Evolutionary conservation across 2,888 invertebrate genomes (phyloP), one percentile per base, ranked within the genome.

Genomic region (Drosophila pegasa): DNA sequence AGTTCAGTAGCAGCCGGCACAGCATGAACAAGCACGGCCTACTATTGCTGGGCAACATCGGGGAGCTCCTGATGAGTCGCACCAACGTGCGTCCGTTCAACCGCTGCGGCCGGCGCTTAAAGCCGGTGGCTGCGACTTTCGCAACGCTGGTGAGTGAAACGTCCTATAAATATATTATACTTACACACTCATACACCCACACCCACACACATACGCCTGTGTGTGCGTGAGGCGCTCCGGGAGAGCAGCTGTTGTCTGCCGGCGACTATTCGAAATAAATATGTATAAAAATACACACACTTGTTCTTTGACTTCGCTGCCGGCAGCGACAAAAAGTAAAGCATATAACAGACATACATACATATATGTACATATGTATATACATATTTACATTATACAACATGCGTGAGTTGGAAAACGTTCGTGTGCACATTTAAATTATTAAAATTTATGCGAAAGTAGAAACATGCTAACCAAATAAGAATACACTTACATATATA

Each of bases 1-100:
- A 48, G 18, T 29, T 38, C 43, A 41, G 27, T n/a, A 9, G 22
- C 59, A 48, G 18, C 56, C 43, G 65, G 55, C 18, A 20, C 60
- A 77, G 12, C 51, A 88, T 83, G 83, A 72, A 83, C 68, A 79
- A 70, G 56, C 70, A 54, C 54, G 65, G 65, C 50, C 40, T 58
- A 18, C 75, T 94, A 92, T 94, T 94, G 93, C 93, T 93, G 92
- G 93, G 93, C 92, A 93, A 93, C 91, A 93, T 94, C 93, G 94
- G 94, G 93, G 92, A 94, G 91, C 92, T 94, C 90, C 92, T 94
- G 89, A 93, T 93, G 89, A 93, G 94, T 25, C 83, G 82, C 52
- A 74, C 94, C 92, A 94, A 94, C 93, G 45, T 61, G 41, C 68
- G 59, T 93, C 94, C 73, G 22, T 75, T 75, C 25, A 75, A 78